Evolutionary conservation across 2,888 invertebrate species (phyloP).

Genomic region (Leptothorax acervorum): DNA sequence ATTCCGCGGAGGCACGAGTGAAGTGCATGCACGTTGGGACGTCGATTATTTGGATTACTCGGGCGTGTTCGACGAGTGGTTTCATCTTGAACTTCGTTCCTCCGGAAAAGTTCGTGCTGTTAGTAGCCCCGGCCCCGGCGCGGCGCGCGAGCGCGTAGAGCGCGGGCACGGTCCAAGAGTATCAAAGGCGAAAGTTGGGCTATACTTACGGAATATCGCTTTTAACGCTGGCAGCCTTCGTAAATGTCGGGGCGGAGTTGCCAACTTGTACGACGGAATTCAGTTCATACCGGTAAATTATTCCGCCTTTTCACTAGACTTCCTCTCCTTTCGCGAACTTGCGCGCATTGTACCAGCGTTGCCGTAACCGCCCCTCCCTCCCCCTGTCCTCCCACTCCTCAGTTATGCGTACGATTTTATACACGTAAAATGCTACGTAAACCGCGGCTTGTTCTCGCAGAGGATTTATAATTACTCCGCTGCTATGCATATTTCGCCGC

Average conservation of each 20-base stretch:
- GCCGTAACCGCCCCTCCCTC: constrained; percentile 5
- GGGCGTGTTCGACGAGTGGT: constrained; percentile 73
- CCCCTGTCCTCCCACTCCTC: neutral
- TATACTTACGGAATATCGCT: constrained; percentile 78
- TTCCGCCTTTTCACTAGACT: constrained; percentile 69
- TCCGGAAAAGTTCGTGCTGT: constrained; percentile 68
- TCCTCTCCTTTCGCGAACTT: constrained; percentile 54
- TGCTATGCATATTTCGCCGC: neutral
- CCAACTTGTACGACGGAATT: constrained; percentile 73
- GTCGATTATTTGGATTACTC: constrained; percentile 75
- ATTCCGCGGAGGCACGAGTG: constrained; percentile 60
- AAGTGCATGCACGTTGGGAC: constrained; percentile 58
- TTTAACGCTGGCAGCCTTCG: constrained; percentile 72
- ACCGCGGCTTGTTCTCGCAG: constrained; percentile 46
- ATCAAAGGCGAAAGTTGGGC: constrained; percentile 77
- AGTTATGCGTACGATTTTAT: constrained; percentile 52
- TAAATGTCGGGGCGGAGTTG: constrained; percentile 77
- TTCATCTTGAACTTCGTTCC: constrained; percentile 75
- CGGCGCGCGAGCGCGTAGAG: constrained; percentile 49
- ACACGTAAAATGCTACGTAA: constrained; percentile 52
- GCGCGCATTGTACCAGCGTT: constrained; percentile 46
- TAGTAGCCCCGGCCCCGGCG: constrained; percentile 61
- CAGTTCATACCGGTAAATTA: constrained; percentile 75
- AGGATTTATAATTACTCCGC: constrained; percentile 52
- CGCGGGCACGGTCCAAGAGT: constrained; percentile 70